phyloP scores from a whole-genome alignment of 2,797 vertebrate species.

The Glossophaga mutica region DNA sequence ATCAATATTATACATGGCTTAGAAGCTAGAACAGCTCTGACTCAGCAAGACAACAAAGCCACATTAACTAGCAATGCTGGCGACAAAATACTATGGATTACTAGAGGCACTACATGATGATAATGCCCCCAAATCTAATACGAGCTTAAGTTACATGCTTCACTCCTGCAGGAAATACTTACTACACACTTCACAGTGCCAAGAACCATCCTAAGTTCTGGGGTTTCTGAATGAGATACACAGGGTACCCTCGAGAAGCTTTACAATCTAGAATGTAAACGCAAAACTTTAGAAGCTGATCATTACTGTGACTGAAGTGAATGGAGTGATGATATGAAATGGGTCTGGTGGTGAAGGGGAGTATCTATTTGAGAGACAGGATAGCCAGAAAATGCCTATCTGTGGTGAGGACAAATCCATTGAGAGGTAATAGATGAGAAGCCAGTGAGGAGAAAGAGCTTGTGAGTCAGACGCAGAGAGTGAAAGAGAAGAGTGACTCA shows the following conservation, averaged over 20 bases:
- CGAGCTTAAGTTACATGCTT: not conserved
- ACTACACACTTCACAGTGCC: not conserved
- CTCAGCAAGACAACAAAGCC: not conserved
- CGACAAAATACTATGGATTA: not conserved
- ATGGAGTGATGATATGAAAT: not conserved
- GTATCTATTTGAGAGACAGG: not conserved
- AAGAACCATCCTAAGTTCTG: not conserved
- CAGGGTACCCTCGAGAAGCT: not conserved
- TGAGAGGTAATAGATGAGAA: not conserved
- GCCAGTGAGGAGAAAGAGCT: not conserved
- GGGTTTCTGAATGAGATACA: not conserved
- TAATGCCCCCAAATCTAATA: not conserved
- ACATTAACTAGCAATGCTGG: not conserved
- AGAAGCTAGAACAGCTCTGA: not conserved
- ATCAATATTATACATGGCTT: not conserved
- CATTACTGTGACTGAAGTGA: not conserved
- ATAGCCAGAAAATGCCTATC: not conserved
- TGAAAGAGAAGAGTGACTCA: not conserved
- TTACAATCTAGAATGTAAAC: not conserved
- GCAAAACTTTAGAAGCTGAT: not conserved
- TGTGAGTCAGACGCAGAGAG: not conserved
- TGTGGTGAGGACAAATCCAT: not conserved
- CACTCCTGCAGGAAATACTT: not conserved
- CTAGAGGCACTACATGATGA: not conserved
- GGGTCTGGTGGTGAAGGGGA: not conserved